These are phyloP conservation scores for Toxotes chatareus DNA, from an alignment of 2,113 vertebrate genomes.

Conservation along the genomic window DNA sequence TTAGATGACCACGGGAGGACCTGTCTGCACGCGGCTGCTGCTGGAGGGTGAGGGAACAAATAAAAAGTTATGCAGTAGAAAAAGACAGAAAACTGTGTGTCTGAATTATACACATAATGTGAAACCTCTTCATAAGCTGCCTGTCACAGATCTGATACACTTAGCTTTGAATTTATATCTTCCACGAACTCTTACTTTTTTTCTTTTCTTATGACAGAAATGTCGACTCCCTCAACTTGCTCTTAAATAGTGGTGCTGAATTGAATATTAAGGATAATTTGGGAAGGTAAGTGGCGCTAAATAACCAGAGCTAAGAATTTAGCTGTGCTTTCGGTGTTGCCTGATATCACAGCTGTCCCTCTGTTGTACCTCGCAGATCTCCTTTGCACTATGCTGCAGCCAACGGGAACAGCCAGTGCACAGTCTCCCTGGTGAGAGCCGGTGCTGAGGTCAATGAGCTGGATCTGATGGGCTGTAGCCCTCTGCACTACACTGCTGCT, in stretches of 20 bases:
- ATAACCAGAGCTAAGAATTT: not conserved
- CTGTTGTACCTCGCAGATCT: conserved; percentile 81
- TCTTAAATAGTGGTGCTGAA: conserved; percentile 91
- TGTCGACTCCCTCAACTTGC: conserved; percentile 95
- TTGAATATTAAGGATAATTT: conserved; percentile 91
- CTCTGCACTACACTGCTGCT: conserved; percentile 94
- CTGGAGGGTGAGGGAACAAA: conserved; percentile 87
- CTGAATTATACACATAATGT: not conserved
- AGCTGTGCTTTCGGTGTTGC: not conserved
- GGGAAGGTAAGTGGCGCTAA: conserved; percentile 85
- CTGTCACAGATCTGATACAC: not conserved
- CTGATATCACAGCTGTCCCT: not conserved
- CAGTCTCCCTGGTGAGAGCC: conserved; percentile 89
- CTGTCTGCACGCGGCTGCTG: conserved; percentile 96
- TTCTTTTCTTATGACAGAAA: conserved; percentile 82
- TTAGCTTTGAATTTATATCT: not conserved
- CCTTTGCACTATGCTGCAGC: conserved; percentile 95
- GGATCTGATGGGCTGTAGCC: conserved; percentile 92
- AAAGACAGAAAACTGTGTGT: not conserved
- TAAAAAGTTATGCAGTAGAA: too few species aligned
- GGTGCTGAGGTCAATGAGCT: conserved; percentile 90
- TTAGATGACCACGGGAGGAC: conserved; percentile 92
- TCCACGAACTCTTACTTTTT: not conserved
- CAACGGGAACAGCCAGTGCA: conserved; percentile 93
- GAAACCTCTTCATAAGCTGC: not conserved